Conservation (phyloP, 2,888 invertebrate species). For the Cosmopolites sordidus region DNA sequence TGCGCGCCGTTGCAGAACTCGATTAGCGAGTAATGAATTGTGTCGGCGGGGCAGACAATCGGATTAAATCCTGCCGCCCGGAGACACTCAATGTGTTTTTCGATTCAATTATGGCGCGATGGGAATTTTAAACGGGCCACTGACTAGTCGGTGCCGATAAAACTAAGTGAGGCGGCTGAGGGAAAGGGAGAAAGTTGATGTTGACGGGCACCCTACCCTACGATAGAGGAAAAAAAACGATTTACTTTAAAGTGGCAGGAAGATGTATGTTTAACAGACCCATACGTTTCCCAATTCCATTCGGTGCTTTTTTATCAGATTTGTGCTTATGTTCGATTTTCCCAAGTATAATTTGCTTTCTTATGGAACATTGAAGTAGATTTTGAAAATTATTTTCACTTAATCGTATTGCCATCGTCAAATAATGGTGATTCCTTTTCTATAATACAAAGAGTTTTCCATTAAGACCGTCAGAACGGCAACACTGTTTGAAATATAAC, state of each 20-base stretch:
- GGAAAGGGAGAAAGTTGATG: too few species aligned
- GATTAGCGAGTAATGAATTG: slow-evolving; percentile 23
- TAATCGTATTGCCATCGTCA: too few species aligned
- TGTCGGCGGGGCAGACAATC: slow-evolving; percentile 18
- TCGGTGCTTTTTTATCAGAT: too few species aligned
- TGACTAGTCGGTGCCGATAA: slow-evolving; percentile 1
- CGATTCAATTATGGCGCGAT: slow-evolving; percentile 8
- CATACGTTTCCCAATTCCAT: background rate
- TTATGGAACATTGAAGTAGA: too few species aligned
- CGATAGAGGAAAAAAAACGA: background rate
- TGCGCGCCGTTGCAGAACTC: slow-evolving; percentile 21
- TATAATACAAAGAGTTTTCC: too few species aligned
- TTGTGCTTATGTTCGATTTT: too few species aligned
- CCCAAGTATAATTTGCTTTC: too few species aligned
- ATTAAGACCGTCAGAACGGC: too few species aligned
- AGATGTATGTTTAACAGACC: background rate
- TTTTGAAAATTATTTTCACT: too few species aligned
- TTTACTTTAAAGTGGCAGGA: slow-evolving; percentile 2
- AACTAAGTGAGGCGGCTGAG: background rate
- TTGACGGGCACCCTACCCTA: too few species aligned
- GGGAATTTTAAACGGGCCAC: slow-evolving; percentile 3
- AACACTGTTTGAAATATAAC: too few species aligned
- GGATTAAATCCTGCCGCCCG: slow-evolving; percentile 16
- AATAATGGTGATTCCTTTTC: too few species aligned
- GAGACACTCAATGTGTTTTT: slow-evolving; percentile 17